Conservation (phyloP, 2,797 vertebrate species). For the Todus mexicanus region DNA sequence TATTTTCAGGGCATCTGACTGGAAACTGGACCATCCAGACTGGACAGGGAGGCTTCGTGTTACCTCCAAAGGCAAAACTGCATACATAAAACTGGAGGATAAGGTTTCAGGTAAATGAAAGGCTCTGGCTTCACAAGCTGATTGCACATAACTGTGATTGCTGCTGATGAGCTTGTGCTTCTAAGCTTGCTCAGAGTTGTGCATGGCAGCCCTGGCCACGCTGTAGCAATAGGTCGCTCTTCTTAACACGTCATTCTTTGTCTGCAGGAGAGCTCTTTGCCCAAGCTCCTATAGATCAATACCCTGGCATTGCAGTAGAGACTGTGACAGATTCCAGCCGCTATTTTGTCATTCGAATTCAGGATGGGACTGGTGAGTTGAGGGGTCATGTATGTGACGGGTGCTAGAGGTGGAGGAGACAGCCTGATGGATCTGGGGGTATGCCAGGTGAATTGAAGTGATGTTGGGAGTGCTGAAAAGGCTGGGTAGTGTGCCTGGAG, state of each 20-base stretch:
- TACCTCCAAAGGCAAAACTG: conserved; percentile 91
- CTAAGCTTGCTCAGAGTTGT: background rate
- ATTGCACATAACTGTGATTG: rapidly evolving
- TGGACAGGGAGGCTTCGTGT: conserved; percentile 94
- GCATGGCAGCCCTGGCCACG: rapidly evolving
- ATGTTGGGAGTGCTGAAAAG: background rate
- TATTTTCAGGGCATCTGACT: conserved; percentile 88
- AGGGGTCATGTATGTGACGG: background rate
- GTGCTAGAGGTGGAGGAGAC: background rate
- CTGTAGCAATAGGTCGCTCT: background rate
- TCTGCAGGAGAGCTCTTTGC: conserved; percentile 89
- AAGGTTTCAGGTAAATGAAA: conserved; percentile 85
- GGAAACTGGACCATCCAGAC: conserved; percentile 94
- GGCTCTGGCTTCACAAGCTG: background rate
- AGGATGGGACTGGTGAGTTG: conserved; percentile 87
- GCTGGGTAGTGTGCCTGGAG: background rate
- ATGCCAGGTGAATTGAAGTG: background rate
- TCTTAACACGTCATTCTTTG: background rate
- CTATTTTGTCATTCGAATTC: conserved; percentile 93
- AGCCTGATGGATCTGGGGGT: background rate
- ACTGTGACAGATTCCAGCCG: conserved; percentile 93
- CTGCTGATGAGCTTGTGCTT: background rate
- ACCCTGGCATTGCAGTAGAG: conserved; percentile 87
- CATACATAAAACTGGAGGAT: conserved; percentile 93
- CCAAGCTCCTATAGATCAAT: conserved; percentile 89